phyloP scores from a whole-genome alignment of 2,797 vertebrate genomes.

The Tragopan temminckii region DNA sequence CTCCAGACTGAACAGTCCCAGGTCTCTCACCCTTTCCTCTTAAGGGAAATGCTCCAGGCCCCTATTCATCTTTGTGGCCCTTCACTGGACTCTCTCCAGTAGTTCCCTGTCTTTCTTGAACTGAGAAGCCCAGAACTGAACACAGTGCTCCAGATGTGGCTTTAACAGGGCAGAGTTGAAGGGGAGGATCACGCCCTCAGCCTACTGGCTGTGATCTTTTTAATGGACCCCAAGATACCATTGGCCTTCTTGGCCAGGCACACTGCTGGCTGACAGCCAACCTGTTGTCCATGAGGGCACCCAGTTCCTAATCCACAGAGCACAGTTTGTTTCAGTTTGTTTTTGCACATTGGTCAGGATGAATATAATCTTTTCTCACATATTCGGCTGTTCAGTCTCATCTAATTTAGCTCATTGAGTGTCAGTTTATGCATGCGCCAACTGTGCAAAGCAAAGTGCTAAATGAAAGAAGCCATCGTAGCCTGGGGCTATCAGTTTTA shows the following conservation, averaged over 20 bases:
- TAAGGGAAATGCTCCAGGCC: background rate
- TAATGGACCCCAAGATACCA: background rate
- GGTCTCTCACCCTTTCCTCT: background rate
- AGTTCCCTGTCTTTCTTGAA: background rate
- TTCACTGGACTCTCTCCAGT: background rate
- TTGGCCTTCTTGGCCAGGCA: background rate
- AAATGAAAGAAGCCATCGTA: slow-evolving; percentile 43
- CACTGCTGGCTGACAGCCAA: too few relatives aligned
- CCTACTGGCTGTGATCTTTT: background rate
- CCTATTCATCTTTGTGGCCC: background rate
- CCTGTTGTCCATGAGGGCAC: background rate
- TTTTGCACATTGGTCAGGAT: background rate
- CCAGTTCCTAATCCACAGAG: background rate
- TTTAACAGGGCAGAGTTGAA: background rate
- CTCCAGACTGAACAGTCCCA: background rate
- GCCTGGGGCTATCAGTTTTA: slow-evolving; percentile 39
- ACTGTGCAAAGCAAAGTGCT: slow-evolving; percentile 28
- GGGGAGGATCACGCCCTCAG: background rate
- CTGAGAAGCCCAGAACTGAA: background rate
- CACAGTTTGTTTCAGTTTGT: background rate
- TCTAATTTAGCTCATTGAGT: slow-evolving; percentile 36
- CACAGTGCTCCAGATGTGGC: background rate
- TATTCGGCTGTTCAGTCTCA: slow-evolving; percentile 17
- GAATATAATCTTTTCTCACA: background rate
- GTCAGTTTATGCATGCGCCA: slow-evolving; percentile 29